Evolutionary conservation across 2,888 invertebrate species (phyloP).

Genomic region (Altica lythri): DNA sequence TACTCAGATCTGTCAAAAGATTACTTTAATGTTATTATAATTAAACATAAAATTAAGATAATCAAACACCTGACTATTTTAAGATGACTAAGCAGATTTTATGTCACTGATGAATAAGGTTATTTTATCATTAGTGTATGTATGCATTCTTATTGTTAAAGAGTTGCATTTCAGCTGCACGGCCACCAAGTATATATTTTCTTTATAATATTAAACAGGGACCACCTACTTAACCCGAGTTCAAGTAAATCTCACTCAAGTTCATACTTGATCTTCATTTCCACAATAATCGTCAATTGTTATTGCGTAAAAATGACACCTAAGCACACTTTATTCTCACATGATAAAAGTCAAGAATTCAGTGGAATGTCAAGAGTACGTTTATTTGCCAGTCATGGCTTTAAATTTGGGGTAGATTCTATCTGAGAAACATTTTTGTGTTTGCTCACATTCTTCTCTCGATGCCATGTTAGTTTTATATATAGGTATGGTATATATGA

Average conservation of each 20-base stretch:
- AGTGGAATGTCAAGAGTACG: conserved; percentile 34
- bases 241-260: background rate
- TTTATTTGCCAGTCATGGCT: conserved; percentile 54
- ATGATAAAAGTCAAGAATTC: conserved; percentile 24
- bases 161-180: too few relatives aligned
- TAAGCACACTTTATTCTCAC: conserved; percentile 16
- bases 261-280: conserved; percentile 2
- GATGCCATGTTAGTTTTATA: background rate
- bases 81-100: too few relatives aligned
- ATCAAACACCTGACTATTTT: too few relatives aligned
- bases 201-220: conserved; percentile 3
- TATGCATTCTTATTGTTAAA: background rate
- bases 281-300: conserved; percentile 13
- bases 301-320: conserved; percentile 24
- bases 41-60: too few relatives aligned
- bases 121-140: too few relatives aligned
- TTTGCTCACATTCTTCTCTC: conserved; percentile 20
- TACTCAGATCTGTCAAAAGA: too few relatives aligned
- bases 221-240: conserved; percentile 6
- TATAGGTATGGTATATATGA: too few relatives aligned
- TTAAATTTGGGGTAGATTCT: conserved; percentile 55
- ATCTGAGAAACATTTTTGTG: conserved; percentile 37
- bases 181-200: background rate
- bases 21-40: too few relatives aligned
- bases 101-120: too few relatives aligned